Conservation (phyloP, 2,797 vertebrate species). For the Melanotaenia parkinsoni region DNA sequence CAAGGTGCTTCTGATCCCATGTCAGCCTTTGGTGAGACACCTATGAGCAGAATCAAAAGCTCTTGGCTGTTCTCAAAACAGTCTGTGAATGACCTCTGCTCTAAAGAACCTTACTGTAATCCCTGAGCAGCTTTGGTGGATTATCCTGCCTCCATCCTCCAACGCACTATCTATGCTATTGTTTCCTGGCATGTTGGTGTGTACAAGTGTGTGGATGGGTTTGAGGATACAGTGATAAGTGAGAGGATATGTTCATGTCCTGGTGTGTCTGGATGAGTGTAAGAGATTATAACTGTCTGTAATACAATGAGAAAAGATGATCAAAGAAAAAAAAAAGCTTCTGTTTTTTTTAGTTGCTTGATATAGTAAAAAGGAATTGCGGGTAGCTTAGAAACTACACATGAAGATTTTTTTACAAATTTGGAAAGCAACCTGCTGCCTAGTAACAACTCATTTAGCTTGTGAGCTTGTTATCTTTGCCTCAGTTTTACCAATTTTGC, state of each 20-base stretch:
- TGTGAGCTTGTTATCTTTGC: neutral
- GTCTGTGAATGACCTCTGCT: slow-evolving; percentile 77
- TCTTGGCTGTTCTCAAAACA: slow-evolving; percentile 68
- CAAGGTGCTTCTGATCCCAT: slow-evolving; percentile 28
- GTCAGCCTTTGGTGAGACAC: slow-evolving; percentile 34
- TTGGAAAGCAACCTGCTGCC: neutral
- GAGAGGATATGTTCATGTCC: slow-evolving; percentile 53
- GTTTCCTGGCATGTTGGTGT: slow-evolving; percentile 66
- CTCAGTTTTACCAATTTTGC: neutral
- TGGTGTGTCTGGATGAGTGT: slow-evolving; percentile 39
- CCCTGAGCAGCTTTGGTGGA: slow-evolving; percentile 82
- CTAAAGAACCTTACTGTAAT: slow-evolving; percentile 84
- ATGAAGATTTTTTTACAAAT: neutral
- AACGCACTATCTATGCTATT: slow-evolving; percentile 79
- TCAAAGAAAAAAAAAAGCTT: slow-evolving; percentile 27
- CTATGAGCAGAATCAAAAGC: slow-evolving; percentile 21
- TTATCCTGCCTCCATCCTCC: slow-evolving; percentile 81
- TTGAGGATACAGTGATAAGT: slow-evolving; percentile 50
- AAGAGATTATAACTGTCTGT: slow-evolving; percentile 41
- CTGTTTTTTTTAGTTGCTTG: slow-evolving; percentile 14
- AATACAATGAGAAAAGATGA: slow-evolving; percentile 40
- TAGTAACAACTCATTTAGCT: neutral
- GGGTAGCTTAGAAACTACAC: neutral
- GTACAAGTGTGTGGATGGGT: slow-evolving; percentile 34
- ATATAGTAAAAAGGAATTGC: neutral